Conservation (phyloP, 1,140 invertebrate genomes). For the Drosophila obscura region DNA sequence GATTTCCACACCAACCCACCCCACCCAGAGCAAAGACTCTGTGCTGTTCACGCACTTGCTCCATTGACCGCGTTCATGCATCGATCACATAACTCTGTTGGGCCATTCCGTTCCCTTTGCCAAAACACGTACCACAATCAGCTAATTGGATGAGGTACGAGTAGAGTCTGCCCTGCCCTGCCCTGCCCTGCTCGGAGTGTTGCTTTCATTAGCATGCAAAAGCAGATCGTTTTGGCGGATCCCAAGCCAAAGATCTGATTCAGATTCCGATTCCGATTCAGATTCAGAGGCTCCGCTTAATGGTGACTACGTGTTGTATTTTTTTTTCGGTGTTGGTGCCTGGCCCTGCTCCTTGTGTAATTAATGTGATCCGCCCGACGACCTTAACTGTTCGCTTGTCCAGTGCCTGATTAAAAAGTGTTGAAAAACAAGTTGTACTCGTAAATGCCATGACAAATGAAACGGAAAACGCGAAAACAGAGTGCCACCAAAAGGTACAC, state of each 20-base stretch:
- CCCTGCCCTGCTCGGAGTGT: conserved; percentile 42
- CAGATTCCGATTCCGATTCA: conserved; percentile 27
- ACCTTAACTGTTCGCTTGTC: conserved; percentile 77
- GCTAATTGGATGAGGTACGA: conserved; percentile 66
- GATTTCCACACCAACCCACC: neutral
- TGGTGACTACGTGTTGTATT: conserved; percentile 63
- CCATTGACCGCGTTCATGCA: conserved; percentile 69
- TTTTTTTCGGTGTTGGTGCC: conserved; percentile 24
- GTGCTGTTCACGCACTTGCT: conserved; percentile 51
- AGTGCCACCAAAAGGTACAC: neutral
- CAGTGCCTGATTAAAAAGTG: conserved; percentile 75
- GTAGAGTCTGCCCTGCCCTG: too few species aligned
- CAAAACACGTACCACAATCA: conserved; percentile 79
- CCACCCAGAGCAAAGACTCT: neutral
- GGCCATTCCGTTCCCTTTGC: conserved; percentile 40
- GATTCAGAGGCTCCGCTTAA: conserved; percentile 41
- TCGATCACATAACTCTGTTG: conserved; percentile 57
- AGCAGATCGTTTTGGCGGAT: conserved; percentile 42
- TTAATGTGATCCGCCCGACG: conserved; percentile 71
- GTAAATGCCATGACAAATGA: conserved; percentile 44
- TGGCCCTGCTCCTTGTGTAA: conserved; percentile 56
- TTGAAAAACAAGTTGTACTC: conserved; percentile 73
- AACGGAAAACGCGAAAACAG: conserved; percentile 49
- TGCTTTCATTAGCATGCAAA: conserved; percentile 75
- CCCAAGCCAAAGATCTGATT: conserved; percentile 6